phyloP scores from a whole-genome alignment of 2,797 vertebrate species.

The Amphiprion clarkii region DNA sequence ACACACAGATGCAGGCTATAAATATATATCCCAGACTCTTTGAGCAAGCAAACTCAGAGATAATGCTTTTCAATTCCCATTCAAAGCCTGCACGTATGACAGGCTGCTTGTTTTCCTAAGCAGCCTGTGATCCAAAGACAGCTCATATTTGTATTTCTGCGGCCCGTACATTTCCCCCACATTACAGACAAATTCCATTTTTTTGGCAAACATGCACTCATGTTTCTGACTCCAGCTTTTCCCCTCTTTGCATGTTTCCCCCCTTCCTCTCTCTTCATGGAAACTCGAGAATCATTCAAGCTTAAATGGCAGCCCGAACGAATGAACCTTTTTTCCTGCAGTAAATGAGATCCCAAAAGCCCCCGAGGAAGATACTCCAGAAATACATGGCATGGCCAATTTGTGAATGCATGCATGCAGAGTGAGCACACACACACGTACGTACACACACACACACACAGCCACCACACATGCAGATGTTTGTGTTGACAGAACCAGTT shows the following conservation, averaged over 20 bases:
- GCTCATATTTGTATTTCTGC: constrained; percentile 27
- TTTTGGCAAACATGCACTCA: constrained; percentile 2
- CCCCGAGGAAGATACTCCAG: constrained; percentile 67
- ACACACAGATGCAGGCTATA: constrained; percentile 43
- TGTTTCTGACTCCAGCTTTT: constrained; percentile 16
- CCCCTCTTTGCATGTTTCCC: constrained; percentile 11
- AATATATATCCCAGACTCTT: constrained; percentile 46
- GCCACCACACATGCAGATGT: constrained; percentile 53
- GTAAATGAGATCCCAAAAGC: constrained; percentile 77
- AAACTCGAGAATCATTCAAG: constrained; percentile 69
- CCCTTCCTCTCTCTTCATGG: constrained; percentile 36
- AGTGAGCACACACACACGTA: constrained; percentile 29
- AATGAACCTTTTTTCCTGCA: constrained; percentile 59
- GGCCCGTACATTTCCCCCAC: not conserved
- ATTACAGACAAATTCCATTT: constrained; percentile 8
- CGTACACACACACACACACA: constrained; percentile 20
- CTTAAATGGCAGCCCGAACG: constrained; percentile 75
- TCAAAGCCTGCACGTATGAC: constrained; percentile 24
- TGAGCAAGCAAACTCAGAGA: constrained; percentile 41
- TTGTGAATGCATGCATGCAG: constrained; percentile 72
- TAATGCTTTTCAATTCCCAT: constrained; percentile 42
- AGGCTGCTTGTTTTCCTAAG: not conserved
- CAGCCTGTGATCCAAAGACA: constrained; percentile 22
- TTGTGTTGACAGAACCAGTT: constrained; percentile 65
- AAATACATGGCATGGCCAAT: constrained; percentile 71